Conservation (phyloP, 2,113 vertebrate genomes). For the Cricetomys ansorgei region DNA sequence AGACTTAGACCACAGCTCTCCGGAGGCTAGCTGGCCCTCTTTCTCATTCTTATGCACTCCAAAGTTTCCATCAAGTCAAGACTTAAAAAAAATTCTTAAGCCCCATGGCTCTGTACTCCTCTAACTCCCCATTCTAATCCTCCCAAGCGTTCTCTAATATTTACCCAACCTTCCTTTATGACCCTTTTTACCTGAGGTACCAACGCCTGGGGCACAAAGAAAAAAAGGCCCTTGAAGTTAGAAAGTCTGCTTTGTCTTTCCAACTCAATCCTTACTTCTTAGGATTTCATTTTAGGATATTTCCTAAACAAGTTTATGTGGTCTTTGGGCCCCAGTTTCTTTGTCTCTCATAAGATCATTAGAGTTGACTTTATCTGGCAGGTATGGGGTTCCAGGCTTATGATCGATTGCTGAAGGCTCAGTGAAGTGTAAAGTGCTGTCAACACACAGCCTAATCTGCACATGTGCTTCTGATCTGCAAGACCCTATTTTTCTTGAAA, state of each 20-base stretch:
- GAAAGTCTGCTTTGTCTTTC: neutral
- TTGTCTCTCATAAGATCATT: neutral
- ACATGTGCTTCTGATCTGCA: neutral
- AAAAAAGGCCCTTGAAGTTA: neutral
- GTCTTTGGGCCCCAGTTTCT: neutral
- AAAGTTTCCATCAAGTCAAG: neutral
- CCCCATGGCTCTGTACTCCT: too few relatives aligned
- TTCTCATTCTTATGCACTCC: accelerated
- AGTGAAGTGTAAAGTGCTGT: neutral
- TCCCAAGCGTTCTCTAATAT: neutral
- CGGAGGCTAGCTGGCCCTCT: neutral
- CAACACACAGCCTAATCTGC: neutral
- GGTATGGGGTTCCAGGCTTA: neutral
- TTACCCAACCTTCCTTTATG: neutral
- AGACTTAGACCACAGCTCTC: neutral
- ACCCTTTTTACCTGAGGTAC: neutral
- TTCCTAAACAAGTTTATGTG: neutral
- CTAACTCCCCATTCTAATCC: neutral
- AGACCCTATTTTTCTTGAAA: neutral
- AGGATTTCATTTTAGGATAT: too few relatives aligned
- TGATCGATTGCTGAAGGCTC: neutral
- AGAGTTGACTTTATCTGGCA: neutral
- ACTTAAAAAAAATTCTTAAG: neutral
- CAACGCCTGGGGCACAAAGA: accelerated
- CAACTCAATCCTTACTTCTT: neutral